phyloP scores from a whole-genome alignment of 2,888 invertebrate species.

The Palloptera scutellata region DNA sequence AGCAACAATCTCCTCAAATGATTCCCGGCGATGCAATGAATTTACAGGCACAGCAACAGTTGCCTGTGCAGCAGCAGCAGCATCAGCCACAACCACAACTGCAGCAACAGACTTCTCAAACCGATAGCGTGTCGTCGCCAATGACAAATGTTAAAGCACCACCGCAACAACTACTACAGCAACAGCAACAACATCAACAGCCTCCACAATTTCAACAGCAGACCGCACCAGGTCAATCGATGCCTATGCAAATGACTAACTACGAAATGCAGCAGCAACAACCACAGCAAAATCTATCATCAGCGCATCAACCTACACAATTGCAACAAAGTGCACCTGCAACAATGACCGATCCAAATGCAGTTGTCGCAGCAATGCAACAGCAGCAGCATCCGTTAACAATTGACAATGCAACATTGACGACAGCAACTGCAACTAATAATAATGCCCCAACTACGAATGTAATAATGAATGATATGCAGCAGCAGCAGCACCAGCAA shows the following conservation, averaged over 20 bases:
- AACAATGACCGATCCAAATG: slow-evolving; percentile 56
- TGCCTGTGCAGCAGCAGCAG: slow-evolving; percentile 36
- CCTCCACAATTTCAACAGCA: slow-evolving; percentile 51
- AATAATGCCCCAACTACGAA: slow-evolving; percentile 43
- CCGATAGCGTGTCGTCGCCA: slow-evolving; percentile 51
- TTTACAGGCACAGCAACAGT: slow-evolving; percentile 31
- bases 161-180: slow-evolving; percentile 35
- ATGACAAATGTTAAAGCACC: slow-evolving; percentile 31
- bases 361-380: slow-evolving; percentile 47
- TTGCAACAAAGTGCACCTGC: slow-evolving; percentile 55
- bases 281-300: background rate
- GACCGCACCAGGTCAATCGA: slow-evolving; percentile 52
- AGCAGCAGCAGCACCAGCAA: slow-evolving; percentile 30
- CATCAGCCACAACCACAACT: slow-evolving; percentile 39
- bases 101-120: slow-evolving; percentile 56
- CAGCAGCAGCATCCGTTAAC: slow-evolving; percentile 47
- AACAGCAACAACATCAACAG: slow-evolving; percentile 38
- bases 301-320: slow-evolving; percentile 34
- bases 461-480: slow-evolving; percentile 23
- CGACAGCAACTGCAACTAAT: slow-evolving; percentile 36
- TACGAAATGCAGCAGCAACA: slow-evolving; percentile 48
- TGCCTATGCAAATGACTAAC: slow-evolving; percentile 56
- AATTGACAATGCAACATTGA: slow-evolving; percentile 55
- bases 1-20: slow-evolving; percentile 35
- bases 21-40: slow-evolving; percentile 33